Conservation (phyloP, 1,140 invertebrate species). For the Brachionus rubens region DNA sequence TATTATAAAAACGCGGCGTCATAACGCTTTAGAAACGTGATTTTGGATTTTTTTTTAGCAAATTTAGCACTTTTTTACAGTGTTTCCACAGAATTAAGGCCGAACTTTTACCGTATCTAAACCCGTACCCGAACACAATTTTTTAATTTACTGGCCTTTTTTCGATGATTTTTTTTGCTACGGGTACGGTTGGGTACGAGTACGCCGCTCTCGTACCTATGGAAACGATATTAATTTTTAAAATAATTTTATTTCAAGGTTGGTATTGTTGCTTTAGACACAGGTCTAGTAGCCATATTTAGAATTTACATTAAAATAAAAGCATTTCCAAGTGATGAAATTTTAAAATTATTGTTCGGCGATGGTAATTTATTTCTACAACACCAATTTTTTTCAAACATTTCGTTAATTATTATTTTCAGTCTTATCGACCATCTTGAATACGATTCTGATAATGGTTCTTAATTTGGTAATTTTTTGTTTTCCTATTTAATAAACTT, state of each 20-base stretch:
- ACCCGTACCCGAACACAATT: too few relatives aligned
- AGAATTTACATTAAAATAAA: constrained; percentile 54
- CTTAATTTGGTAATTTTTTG: constrained; percentile 49
- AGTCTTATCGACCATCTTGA: constrained; percentile 56
- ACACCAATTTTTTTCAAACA: constrained; percentile 51
- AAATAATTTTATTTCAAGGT: constrained; percentile 47
- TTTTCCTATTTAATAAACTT: too few relatives aligned
- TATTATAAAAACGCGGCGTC: too few relatives aligned
- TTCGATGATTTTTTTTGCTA: too few relatives aligned
- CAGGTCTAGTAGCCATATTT: constrained; percentile 50
- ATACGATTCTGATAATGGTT: constrained; percentile 60
- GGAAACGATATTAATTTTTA: background rate
- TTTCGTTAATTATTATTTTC: constrained; percentile 48
- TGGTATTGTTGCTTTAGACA: constrained; percentile 50
- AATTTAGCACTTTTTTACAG: too few relatives aligned
- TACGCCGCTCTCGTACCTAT: too few relatives aligned
- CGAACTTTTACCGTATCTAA: too few relatives aligned
- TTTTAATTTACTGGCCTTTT: too few relatives aligned
- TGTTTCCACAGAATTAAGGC: too few relatives aligned
- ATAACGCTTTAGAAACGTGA: too few relatives aligned
- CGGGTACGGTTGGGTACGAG: too few relatives aligned
- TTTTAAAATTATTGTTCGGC: constrained; percentile 54
- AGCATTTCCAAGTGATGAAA: background rate
- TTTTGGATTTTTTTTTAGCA: too few relatives aligned
- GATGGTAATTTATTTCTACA: constrained; percentile 17